Base-by-base conservation (phyloP, 2,888 invertebrate species). In the Cerceris rybyensis region DNA sequence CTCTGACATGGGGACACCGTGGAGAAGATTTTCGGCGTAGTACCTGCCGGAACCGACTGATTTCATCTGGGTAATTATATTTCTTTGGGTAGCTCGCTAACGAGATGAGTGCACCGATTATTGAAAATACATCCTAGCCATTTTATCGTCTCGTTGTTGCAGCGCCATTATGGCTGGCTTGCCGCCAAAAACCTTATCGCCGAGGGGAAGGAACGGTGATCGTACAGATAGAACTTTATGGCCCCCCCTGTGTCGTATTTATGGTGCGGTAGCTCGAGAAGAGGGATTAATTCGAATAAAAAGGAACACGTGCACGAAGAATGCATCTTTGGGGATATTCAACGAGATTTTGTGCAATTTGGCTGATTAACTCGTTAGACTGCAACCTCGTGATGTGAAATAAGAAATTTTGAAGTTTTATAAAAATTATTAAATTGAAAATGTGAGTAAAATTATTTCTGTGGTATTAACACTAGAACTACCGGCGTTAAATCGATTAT, bases 101-200 rank as follows among this genome's bases (percentile, higher is more conserved):
- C n/a, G 13, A 41, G 42, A 59, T 59, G 41, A 59, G 13, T 42
- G 41, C 6, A n/a, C 42, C 39, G 50, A 63, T 63, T 50, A 49
- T 39, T 50, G 50, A 11, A 50, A 71, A 75, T 75, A 71, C 61
- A 46, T 67, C 61, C 57, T 49, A 13, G 7, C 50, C 50, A 46
- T 5, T 7, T 58, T 73, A 39, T 46, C 14, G 57, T 55, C 57
- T 17, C 52, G 50, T 13, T n/a, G 42, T n/a, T 16, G 42, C n/a
- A 41, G 42, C 17, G 57, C 50, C 52, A 46, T 54, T 49, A 50
- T 13, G 39, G 14, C 49, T 80, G 77, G 81, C 72, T 11, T 9
- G 8, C 39, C 8, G 52, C 77, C 77, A 77, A 43, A 43, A n/a
- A 42, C 50, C 43, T 61, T 73, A 73, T 70, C 77, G 57, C 52